phyloP scores from a whole-genome alignment of 1,140 invertebrate species.

The Ladona fulva region DNA sequence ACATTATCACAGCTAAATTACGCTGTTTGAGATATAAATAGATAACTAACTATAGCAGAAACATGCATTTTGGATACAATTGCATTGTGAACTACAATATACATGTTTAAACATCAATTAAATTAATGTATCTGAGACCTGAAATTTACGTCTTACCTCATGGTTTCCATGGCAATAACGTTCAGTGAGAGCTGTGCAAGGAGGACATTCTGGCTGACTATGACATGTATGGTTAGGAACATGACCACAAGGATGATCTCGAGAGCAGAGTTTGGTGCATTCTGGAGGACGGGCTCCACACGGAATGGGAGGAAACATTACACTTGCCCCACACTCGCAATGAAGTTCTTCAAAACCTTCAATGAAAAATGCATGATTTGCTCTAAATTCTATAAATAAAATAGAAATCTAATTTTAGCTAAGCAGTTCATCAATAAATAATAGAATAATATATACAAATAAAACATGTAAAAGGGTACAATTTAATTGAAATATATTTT shows the following conservation, averaged over 20 bases:
- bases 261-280: constrained; percentile 67
- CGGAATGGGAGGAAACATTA: constrained; percentile 79
- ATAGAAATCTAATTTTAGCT: too few species aligned
- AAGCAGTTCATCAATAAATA: too few species aligned
- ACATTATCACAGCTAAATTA: too few species aligned
- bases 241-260: constrained; percentile 73
- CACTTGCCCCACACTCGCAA: constrained; percentile 81
- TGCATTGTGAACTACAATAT: too few species aligned
- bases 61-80: too few species aligned
- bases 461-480: too few species aligned
- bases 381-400: constrained; percentile 1
- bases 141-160: constrained; percentile 46
- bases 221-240: constrained; percentile 70
- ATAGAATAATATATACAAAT: too few species aligned
- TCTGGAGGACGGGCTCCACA: constrained; percentile 78
- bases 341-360: constrained; percentile 80
- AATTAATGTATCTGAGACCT: too few species aligned
- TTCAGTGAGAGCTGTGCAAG: constrained; percentile 80
- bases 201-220: constrained; percentile 69
- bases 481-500: too few species aligned
- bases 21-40: too few species aligned
- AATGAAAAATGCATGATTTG: constrained; percentile 19
- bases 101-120: too few species aligned
- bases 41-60: too few species aligned
- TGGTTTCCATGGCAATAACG: constrained; percentile 85